Conservation (phyloP, 2,888 invertebrate genomes). For the Rotaria socialis region DNA sequence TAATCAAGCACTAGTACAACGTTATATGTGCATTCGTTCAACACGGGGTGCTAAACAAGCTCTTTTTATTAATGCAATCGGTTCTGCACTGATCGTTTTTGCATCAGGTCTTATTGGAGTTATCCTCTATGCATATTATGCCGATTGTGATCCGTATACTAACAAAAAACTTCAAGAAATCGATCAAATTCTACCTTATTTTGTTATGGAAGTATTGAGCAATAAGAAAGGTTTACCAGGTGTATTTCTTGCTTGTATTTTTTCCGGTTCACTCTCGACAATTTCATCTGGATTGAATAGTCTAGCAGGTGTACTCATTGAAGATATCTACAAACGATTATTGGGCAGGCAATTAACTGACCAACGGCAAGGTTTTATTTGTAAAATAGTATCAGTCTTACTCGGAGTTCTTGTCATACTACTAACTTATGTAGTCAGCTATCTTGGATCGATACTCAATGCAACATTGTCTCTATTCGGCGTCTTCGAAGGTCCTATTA, state of each 20-base stretch:
- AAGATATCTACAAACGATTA: slow-evolving; percentile 32
- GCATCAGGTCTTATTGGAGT: slow-evolving; percentile 37
- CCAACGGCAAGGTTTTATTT: neutral
- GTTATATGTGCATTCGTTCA: slow-evolving; percentile 78
- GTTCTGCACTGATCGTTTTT: neutral
- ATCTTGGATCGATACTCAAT: slow-evolving; percentile 29
- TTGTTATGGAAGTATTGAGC: slow-evolving; percentile 36
- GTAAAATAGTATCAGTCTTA: no score
- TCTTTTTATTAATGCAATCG: neutral
- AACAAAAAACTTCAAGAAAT: neutral
- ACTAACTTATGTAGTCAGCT: no score
- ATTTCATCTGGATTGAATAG: slow-evolving; percentile 43
- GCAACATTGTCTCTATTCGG: slow-evolving; percentile 39
- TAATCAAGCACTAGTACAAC: slow-evolving; percentile 86
- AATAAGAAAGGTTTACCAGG: slow-evolving; percentile 29
- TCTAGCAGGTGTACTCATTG: slow-evolving; percentile 38
- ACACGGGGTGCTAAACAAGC: slow-evolving; percentile 67
- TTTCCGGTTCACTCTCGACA: slow-evolving; percentile 32
- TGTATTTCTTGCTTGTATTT: slow-evolving; percentile 40
- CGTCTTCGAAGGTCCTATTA: slow-evolving; percentile 26
- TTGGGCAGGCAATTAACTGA: neutral
- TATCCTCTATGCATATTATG: slow-evolving; percentile 17
- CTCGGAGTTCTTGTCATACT: no score
- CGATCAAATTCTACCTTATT: slow-evolving; percentile 33
- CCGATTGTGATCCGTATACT: slow-evolving; percentile 13